phyloP scores from a whole-genome alignment of 2,113 vertebrate species.

The Perca flavescens region DNA sequence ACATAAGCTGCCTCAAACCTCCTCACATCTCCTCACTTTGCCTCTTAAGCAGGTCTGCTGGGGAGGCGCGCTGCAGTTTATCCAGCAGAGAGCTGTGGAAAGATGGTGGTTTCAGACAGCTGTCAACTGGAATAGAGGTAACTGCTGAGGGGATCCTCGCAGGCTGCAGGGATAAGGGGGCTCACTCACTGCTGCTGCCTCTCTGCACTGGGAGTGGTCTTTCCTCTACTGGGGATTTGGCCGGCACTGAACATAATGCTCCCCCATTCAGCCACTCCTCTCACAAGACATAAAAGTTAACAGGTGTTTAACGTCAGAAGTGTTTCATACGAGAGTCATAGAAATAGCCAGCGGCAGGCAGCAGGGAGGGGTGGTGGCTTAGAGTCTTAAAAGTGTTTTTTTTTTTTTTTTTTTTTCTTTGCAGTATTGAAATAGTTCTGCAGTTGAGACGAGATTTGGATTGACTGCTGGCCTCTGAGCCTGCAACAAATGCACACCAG shows the following conservation, averaged over 20 bases:
- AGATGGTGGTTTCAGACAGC: constrained; percentile 72
- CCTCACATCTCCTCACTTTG: constrained; percentile 7
- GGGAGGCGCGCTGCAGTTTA: constrained; percentile 22
- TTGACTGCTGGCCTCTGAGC: constrained; percentile 34
- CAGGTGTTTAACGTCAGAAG: constrained; percentile 83
- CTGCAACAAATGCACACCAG: constrained; percentile 36
- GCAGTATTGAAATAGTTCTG: constrained; percentile 51
- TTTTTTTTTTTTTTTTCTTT: constrained; percentile 17
- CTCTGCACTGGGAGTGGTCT: constrained; percentile 75
- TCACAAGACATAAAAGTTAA: constrained; percentile 82
- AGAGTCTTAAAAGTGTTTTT: neutral
- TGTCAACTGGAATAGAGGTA: constrained; percentile 68
- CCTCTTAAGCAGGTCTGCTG: constrained; percentile 31
- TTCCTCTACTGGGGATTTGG: constrained; percentile 80
- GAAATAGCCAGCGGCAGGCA: constrained; percentile 76
- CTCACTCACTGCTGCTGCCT: constrained; percentile 52
- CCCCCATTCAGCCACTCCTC: constrained; percentile 73
- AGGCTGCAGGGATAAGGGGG: constrained; percentile 56
- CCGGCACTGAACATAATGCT: constrained; percentile 75
- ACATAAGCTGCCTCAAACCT: constrained; percentile 11
- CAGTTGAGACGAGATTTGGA: constrained; percentile 41
- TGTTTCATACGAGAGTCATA: constrained; percentile 62
- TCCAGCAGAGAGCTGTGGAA: constrained; percentile 61
- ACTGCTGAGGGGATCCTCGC: constrained; percentile 54
- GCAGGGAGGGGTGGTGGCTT: constrained; percentile 56